A percentile compares a stretch with the other conserved stretches of the same genome.
These are phyloP conservation scores for Hetaerina americana DNA, from an alignment of 1,140 invertebrate species.

Conservation along the genomic window DNA sequence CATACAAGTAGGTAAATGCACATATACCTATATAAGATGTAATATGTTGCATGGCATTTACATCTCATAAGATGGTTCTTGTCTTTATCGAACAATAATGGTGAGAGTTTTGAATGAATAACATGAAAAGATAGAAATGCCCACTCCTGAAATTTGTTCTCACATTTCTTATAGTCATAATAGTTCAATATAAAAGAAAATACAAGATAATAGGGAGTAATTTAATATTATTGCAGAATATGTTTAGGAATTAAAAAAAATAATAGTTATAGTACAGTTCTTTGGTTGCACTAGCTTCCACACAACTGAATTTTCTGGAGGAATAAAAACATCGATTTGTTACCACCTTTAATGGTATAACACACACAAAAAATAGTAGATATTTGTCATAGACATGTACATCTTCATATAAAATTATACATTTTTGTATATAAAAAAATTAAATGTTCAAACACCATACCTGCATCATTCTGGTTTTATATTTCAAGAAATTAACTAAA, in stretches of 20 bases:
- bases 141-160: neutral
- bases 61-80: neutral
- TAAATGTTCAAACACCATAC: neutral
- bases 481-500: neutral
- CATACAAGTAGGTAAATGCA: neutral
- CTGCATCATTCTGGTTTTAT: neutral
- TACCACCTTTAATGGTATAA: neutral
- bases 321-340: neutral
- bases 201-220: neutral
- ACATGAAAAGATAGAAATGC: neutral
- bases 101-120: neutral
- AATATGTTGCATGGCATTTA: neutral
- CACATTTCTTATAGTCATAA: neutral
- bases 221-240: neutral
- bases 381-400: neutral
- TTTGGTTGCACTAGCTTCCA: neutral
- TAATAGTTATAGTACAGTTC: neutral
- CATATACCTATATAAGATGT: neutral
- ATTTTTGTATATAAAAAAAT: neutral
- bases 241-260: neutral
- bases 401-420: neutral
- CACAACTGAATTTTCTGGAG: neutral
- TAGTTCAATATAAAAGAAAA: neutral
- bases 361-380: neutral
- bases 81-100: neutral